Conservation (phyloP, 2,113 vertebrate genomes). For the Ellobius talpinus region DNA sequence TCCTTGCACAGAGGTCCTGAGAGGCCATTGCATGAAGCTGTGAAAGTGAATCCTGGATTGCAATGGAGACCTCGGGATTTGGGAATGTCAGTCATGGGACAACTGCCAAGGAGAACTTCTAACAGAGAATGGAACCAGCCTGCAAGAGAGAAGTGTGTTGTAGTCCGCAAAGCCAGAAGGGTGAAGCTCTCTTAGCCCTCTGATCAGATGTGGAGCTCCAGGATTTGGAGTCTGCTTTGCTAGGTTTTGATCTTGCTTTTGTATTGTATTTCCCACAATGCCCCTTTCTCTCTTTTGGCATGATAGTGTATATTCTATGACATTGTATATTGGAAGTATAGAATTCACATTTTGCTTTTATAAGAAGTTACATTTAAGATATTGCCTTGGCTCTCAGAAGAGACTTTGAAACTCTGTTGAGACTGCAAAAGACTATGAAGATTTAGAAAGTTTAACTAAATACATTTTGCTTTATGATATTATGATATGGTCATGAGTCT, state of each 20-base stretch:
- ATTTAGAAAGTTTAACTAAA: neutral
- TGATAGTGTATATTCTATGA: neutral
- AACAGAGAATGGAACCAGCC: neutral
- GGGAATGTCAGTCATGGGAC: neutral
- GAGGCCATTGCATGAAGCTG: neutral
- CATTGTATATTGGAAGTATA: neutral
- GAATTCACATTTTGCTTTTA: neutral
- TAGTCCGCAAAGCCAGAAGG: neutral
- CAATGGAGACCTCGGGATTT: neutral
- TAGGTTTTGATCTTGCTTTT: neutral
- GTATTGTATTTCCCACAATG: neutral
- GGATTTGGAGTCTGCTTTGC: neutral
- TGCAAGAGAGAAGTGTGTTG: neutral
- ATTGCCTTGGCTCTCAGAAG: neutral
- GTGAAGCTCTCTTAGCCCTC: neutral
- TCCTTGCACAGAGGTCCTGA: neutral
- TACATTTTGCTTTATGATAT: neutral
- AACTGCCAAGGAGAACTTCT: neutral
- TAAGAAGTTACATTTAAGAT: neutral
- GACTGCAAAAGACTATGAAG: neutral
- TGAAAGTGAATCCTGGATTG: neutral
- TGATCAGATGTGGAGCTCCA: neutral
- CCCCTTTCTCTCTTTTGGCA: neutral
- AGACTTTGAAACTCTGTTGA: neutral
- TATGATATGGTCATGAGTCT: neutral